Evolutionary conservation across 2,797 vertebrate species (phyloP).

Genomic region (Myripristis jacobus): DNA sequence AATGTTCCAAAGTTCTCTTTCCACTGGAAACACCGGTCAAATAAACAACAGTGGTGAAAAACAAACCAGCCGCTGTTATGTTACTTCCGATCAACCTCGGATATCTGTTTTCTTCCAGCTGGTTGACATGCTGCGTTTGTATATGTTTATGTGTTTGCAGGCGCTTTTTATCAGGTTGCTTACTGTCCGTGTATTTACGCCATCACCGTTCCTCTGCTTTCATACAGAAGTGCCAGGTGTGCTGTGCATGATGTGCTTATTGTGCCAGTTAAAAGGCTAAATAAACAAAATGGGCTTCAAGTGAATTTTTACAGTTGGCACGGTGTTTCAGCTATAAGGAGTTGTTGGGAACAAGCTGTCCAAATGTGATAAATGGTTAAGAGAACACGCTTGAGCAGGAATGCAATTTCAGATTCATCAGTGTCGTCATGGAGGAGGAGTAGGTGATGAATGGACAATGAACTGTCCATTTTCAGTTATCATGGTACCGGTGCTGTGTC

Average conservation of each 20-base stretch:
- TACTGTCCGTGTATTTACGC: background rate
- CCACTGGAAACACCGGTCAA: constrained; percentile 13
- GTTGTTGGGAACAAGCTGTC: background rate
- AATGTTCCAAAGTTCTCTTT: constrained; percentile 58
- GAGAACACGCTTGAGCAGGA: background rate
- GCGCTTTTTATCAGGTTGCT: background rate
- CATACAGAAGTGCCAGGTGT: no score
- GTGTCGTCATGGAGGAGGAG: constrained; percentile 21
- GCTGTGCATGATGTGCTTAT: no score
- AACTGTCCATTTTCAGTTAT: constrained; percentile 99
- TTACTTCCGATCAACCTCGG: constrained; percentile 11
- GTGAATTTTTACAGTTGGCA: background rate
- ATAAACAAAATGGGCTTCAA: no score
- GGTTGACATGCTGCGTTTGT: background rate
- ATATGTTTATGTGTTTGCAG: background rate
- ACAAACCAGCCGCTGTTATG: constrained; percentile 10
- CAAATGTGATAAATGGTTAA: background rate
- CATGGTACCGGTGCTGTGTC: constrained; percentile 99
- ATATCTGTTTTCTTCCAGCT: constrained; percentile 8
- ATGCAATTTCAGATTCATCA: background rate
- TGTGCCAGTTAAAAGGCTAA: no score
- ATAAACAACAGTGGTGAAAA: constrained; percentile 35
- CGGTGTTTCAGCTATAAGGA: no score
- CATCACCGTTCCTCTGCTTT: background rate
- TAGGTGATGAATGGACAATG: constrained; percentile 74